phyloP scores from a whole-genome alignment of 2,113 vertebrate species.

The Labeo catla region DNA sequence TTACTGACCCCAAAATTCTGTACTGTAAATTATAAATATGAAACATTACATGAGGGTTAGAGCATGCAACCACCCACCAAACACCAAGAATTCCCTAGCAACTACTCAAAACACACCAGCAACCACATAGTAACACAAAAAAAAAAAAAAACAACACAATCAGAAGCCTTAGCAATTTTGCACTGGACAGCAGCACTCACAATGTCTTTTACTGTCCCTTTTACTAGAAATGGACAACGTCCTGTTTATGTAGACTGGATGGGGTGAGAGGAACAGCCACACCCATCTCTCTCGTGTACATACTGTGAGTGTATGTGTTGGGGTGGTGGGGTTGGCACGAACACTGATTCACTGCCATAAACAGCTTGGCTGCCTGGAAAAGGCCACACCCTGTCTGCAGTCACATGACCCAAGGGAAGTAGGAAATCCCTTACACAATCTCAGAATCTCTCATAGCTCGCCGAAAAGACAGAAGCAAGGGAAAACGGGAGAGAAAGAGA shows the following conservation, averaged over 20 bases:
- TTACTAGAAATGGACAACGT: not conserved
- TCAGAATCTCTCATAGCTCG: slow-evolving; percentile 51
- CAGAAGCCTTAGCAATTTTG: not conserved
- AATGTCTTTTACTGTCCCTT: not conserved
- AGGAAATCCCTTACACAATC: slow-evolving; percentile 70
- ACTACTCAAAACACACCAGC: not conserved
- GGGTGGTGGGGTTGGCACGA: not conserved
- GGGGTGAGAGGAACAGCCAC: not conserved
- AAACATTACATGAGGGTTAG: not conserved
- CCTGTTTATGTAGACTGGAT: slow-evolving; percentile 2
- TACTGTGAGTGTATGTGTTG: not conserved
- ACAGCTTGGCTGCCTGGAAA: slow-evolving; percentile 64
- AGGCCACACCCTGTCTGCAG: slow-evolving; percentile 77
- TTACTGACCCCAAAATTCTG: not conserved
- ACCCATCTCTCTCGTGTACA: not conserved
- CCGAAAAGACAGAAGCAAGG: not conserved
- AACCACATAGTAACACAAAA: not conserved
- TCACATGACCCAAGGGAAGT: slow-evolving; percentile 70
- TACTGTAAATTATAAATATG: not conserved
- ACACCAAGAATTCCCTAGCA: not conserved
- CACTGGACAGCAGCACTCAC: not conserved
- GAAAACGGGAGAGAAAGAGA: not conserved
- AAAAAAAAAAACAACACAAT: too few species aligned
- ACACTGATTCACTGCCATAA: slow-evolving; percentile 46
- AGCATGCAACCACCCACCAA: not conserved